phyloP scores from a whole-genome alignment of 2,113 vertebrate species.

The Alligator mississippiensis region DNA sequence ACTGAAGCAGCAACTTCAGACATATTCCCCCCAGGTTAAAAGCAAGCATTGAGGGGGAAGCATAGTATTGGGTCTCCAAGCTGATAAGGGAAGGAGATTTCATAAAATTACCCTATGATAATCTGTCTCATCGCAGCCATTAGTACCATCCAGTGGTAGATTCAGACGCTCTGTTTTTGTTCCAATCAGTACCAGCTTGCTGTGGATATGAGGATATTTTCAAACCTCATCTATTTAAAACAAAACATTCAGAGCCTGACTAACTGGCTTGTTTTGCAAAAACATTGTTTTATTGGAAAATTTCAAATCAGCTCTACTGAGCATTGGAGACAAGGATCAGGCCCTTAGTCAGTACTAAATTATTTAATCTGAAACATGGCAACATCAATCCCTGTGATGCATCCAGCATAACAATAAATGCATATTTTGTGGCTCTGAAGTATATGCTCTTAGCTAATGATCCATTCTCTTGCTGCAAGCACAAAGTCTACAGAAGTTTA shows the following conservation, averaged over 20 bases:
- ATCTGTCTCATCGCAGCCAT: not conserved
- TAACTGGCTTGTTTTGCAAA: slow-evolving; percentile 39
- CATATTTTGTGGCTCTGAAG: not conserved
- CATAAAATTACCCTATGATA: not conserved
- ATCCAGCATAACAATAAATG: not conserved
- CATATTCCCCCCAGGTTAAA: too few relatives aligned
- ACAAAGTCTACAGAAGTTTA: not conserved
- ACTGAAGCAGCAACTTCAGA: not conserved
- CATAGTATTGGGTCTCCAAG: not conserved
- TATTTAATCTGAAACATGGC: not conserved
- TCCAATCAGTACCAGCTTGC: not conserved
- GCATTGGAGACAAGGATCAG: not conserved
- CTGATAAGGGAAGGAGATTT: not conserved
- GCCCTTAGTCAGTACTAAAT: not conserved
- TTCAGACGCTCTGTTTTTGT: too few relatives aligned
- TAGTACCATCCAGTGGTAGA: too few relatives aligned
- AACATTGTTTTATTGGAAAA: slow-evolving; percentile 21
- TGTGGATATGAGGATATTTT: slow-evolving; percentile 45
- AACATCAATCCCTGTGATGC: not conserved
- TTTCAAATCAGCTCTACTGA: not conserved
- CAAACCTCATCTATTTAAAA: slow-evolving; percentile 46
- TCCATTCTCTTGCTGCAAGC: not conserved
- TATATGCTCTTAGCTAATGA: not conserved
- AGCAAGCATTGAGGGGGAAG: not conserved
- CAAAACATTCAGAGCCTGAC: slow-evolving; percentile 44